Evolutionary conservation across 2,797 vertebrate species (phyloP), one percentile per base, ranked within the genome.

Genomic region (Psittacula derbiana): DNA sequence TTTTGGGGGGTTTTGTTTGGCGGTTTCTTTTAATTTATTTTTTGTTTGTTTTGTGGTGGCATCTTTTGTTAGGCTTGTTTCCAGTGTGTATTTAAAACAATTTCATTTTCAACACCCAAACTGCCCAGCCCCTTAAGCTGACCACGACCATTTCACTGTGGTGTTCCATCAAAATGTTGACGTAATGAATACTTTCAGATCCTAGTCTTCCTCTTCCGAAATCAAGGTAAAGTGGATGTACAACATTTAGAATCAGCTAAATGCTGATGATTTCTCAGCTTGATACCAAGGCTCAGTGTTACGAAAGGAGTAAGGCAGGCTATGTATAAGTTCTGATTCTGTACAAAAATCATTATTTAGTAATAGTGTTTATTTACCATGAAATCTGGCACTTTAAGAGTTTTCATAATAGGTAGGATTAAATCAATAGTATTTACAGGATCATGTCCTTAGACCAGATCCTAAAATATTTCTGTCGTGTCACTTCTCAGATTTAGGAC

Each of bases 131-230:
- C 47, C 23, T 76, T 25, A 27, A 17, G 31, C 27, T 73, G 28
- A 31, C 21, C 41, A 70, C 12, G 6, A 43, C 12, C 28, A 47
- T 25, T 76, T 19, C 50, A 36, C 31, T 50, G 50, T 28, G 13
- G 16, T 64, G 6, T 5, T 55, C 66, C 9, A 28, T 4, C 0
- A 0, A 81, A 88, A 33, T 6, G 4, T 6, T 46, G 6, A 4
- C 41, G 20, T 6, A 11, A 46, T 4, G 0, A 55, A n/a, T 4
- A 19, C 3, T 87, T 66, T 52, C 25, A 85, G 27, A 73, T 4
- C 4, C 14, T 9, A 18, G 10, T 36, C 60, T 60, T 80, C 8
- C 20, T 62, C 44, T 74, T 67, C 36, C 28, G 49, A n/a, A 75
- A 19, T 4, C 5, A 8, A 92, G 6, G 14, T 2, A 40, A 79